Evolutionary conservation across 1,140 invertebrate genomes (phyloP), one percentile per base, ranked within the genome.

Genomic region (Drosophila rufa): DNA sequence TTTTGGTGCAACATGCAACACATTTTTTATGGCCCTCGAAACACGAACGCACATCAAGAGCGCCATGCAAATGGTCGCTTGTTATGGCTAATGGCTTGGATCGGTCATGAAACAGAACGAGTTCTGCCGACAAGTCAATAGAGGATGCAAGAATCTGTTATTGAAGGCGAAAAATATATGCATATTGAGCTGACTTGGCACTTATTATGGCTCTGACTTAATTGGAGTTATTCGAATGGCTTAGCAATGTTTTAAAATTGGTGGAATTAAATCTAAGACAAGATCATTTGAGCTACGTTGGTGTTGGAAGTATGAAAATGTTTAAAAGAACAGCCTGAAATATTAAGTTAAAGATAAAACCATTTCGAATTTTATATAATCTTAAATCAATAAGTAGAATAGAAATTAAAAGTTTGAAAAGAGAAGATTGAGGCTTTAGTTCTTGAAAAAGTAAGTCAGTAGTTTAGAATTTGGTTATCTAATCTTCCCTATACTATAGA

Each of bases 1-100:
- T 50, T 64, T 65, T 58, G 57, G 46, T 64, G 62, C 75, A 66
- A 71, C 66, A 87, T 77, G 83, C 70, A 80, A 86, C 75, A 75
- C 59, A 60, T 47, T 61, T 77, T 77, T 78, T 74, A 65, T 45
- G 40, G 38, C 48, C 68, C 80, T 50, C 66, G 57, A 51, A 46
- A 14, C 56, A 55, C 48, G 51, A 70, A 70, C 38, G 68, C 70
- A 60, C 55, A 59, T 56, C 74, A 77, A 79, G 70, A 75, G 71
- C 59, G 74, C 74, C 73, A 75, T 53, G 71, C 74, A 75, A 76
- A 56, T 79, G 65, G 43, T 48, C 45, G 58, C 75, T 82, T 83
- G 80, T 79, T 69, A 69, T 43, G 61, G 75, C 75, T 75, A 82
- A 82, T 79, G 59, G 76, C 33, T 42, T 45, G 59, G 69, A 43